Percentiles rank a stretch among this genome's conserved stretches.
Conservation (phyloP, 2,888 invertebrate genomes). For the Microplitis deprimator region DNA sequence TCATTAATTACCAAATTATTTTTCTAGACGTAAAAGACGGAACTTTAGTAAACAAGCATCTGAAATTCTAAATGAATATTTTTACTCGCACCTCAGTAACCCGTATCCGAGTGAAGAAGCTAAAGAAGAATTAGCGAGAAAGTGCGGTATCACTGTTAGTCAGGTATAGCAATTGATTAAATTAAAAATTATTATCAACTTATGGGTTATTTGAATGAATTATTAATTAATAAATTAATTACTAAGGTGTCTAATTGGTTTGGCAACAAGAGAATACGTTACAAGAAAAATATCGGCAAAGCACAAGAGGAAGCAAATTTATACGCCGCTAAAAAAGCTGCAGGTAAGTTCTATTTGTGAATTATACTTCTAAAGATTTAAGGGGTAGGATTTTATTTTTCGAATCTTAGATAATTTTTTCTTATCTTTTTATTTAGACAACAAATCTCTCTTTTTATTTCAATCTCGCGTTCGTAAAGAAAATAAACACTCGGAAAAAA, state of each 20-base stretch:
- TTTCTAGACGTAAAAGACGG: slow-evolving; percentile 85
- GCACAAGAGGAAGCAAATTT: slow-evolving; percentile 99
- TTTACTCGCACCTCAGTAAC: slow-evolving; percentile 99
- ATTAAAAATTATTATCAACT: slow-evolving; percentile 21
- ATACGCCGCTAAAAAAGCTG: slow-evolving; percentile 98
- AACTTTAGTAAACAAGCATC: slow-evolving; percentile 99
- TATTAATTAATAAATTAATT: slow-evolving; percentile 15
- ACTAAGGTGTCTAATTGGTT: slow-evolving; percentile 97
- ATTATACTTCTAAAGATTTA: slow-evolving; percentile 11
- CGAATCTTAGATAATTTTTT: slow-evolving; percentile 21
- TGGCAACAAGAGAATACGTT: slow-evolving; percentile 99
- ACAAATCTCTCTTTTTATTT: neutral
- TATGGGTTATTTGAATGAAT: too few relatives aligned
- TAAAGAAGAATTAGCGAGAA: slow-evolving; percentile 98
- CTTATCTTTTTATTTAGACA: slow-evolving; percentile 8
- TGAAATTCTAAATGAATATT: slow-evolving; percentile 99
- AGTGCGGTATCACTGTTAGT: slow-evolving; percentile 98
- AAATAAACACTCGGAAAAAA: too few relatives aligned
- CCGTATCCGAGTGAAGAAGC: slow-evolving; percentile 99
- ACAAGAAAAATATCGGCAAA: slow-evolving; percentile 99
- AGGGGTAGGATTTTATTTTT: slow-evolving; percentile 40
- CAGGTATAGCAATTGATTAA: slow-evolving; percentile 77
- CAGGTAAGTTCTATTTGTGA: slow-evolving; percentile 75
- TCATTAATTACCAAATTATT: slow-evolving; percentile 19
- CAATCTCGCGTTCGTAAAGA: too few relatives aligned